Percentiles rank a stretch among this genome's conserved stretches.
These are phyloP conservation scores for Parotocinclus haroldoi DNA, from an alignment of 2,797 vertebrate species.

Conservation along the genomic window DNA sequence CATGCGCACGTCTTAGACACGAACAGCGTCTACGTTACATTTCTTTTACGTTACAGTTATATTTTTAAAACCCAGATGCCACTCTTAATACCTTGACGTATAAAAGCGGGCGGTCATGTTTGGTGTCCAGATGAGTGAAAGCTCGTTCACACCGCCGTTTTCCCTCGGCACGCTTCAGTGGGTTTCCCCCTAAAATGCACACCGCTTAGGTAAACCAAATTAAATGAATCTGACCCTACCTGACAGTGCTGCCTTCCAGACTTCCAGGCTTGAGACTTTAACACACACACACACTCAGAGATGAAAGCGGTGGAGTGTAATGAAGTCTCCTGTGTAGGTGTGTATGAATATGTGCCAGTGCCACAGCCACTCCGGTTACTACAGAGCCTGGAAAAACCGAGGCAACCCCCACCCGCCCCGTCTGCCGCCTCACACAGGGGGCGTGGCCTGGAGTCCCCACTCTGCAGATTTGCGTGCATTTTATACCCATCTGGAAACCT, in stretches of 20 bases:
- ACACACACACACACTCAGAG: background rate
- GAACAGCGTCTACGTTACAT: no score
- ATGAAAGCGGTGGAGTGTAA: background rate
- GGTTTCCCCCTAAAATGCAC: constrained; percentile 8
- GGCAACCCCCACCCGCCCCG: constrained; percentile 37
- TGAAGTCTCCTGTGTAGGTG: constrained; percentile 2
- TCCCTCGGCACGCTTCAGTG: background rate
- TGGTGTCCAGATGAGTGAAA: no score
- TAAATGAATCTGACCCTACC: constrained; percentile 11
- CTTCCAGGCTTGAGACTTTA: no score
- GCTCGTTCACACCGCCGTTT: background rate
- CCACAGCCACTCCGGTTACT: constrained; percentile 14
- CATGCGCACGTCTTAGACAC: no score
- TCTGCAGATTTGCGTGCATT: constrained; percentile 3
- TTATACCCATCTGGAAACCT: background rate
- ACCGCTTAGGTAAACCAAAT: background rate
- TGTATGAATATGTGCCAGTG: background rate
- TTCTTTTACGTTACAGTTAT: no score
- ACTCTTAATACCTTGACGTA: background rate
- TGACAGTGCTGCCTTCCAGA: background rate
- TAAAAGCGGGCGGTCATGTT: background rate
- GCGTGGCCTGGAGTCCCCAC: constrained; percentile 32
- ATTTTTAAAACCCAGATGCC: background rate
- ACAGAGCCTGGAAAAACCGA: constrained; percentile 22
- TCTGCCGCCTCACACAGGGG: constrained; percentile 28